phyloP scores from a whole-genome alignment of 1,140 invertebrate genomes.

The Drosophila ogumai region DNA sequence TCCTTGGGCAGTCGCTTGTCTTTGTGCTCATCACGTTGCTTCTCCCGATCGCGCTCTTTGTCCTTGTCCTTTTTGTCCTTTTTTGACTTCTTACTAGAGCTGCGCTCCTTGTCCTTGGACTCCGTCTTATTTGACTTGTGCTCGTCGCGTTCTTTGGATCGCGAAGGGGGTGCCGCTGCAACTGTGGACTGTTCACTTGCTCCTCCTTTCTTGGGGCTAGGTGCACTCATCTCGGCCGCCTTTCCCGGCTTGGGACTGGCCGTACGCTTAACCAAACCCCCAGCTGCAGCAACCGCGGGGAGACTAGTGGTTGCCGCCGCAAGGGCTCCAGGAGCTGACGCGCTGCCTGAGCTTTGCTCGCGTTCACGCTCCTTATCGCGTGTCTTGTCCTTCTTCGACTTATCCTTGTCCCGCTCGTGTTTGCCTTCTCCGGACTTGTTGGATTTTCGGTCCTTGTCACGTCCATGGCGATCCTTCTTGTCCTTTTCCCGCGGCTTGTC shows the following conservation, averaged over 20 bases:
- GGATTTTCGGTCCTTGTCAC: slow-evolving; percentile 85
- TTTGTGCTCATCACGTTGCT: slow-evolving; percentile 77
- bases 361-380: slow-evolving; percentile 87
- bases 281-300: neutral
- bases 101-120: slow-evolving; percentile 85
- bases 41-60: slow-evolving; percentile 86
- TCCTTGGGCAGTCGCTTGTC: slow-evolving; percentile 83
- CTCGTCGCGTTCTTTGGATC: slow-evolving; percentile 82
- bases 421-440: slow-evolving; percentile 85
- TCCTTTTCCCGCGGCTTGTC: slow-evolving; percentile 85
- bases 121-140: slow-evolving; percentile 76
- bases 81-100: slow-evolving; percentile 86
- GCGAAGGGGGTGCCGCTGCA: slow-evolving; percentile 26
- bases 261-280: slow-evolving; percentile 86
- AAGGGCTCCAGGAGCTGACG: slow-evolving; percentile 6
- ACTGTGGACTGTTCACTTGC: slow-evolving; percentile 17
- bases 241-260: slow-evolving; percentile 86
- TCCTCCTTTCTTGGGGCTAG: slow-evolving; percentile 55
- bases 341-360: slow-evolving; percentile 85
- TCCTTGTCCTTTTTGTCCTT: slow-evolving; percentile 85
- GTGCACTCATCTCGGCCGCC: slow-evolving; percentile 56
- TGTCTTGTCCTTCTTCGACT: slow-evolving; percentile 88
- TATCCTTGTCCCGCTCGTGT: slow-evolving; percentile 88
- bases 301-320: neutral
- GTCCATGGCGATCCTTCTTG: slow-evolving; percentile 88